These are phyloP conservation scores for Parauchenoglanis punctatus DNA, from an alignment of 2,797 vertebrate species.

Conservation along the genomic window DNA sequence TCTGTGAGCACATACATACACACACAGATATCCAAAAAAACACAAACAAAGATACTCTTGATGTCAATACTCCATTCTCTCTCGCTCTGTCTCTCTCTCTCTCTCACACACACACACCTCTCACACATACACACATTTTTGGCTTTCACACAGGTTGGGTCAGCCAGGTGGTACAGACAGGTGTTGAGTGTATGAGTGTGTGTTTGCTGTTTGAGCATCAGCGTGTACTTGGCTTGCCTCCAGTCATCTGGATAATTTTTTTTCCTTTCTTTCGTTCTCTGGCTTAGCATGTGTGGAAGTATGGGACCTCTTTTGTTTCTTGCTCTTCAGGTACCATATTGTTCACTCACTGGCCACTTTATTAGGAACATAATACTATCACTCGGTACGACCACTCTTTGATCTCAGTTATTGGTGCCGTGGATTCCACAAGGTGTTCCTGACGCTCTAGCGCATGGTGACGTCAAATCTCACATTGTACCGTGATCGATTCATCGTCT, in stretches of 20 bases:
- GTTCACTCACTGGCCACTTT: background rate
- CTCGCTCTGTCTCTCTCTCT: background rate
- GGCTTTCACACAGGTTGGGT: conserved; percentile 73
- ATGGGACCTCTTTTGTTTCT: background rate
- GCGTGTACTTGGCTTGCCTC: conserved; percentile 86
- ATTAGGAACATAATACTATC: background rate
- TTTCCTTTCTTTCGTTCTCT: conserved; percentile 24
- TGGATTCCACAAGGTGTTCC: background rate
- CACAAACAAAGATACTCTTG: conserved; percentile 9
- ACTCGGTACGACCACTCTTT: background rate
- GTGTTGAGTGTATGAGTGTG: conserved; percentile 85
- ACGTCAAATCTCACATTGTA: background rate
- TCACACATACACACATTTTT: conserved; percentile 13
- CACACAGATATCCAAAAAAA: conserved; percentile 45
- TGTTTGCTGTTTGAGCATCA: conserved; percentile 83
- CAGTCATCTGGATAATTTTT: conserved; percentile 70
- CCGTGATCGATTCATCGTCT: background rate
- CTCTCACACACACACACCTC: background rate
- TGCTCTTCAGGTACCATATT: background rate
- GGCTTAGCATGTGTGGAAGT: conserved; percentile 64
- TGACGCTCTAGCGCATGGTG: background rate
- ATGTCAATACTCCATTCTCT: conserved; percentile 14
- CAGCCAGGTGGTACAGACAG: conserved; percentile 93
- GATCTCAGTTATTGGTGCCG: background rate
- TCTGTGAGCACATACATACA: conserved; percentile 37